Evolutionary conservation across 2,113 vertebrate genomes (phyloP), one percentile per base, ranked within the genome.

Genomic region (Galeopterus variegatus): DNA sequence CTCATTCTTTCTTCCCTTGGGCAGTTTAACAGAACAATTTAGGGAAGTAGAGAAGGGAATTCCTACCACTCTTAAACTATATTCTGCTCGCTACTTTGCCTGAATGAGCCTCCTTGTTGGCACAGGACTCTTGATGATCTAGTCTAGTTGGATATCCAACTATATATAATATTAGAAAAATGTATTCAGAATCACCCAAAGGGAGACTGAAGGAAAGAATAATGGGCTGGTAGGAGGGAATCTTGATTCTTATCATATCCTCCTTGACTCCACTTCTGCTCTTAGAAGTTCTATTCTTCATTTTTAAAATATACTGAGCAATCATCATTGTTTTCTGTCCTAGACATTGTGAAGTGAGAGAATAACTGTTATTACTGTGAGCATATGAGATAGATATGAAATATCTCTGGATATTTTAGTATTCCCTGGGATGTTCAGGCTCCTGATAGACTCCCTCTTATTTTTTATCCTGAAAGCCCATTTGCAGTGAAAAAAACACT

Each of bases 261-360:
- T 95, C 81, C 18, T 96, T 93, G 72, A 95, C 50, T 87, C 54
- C 45, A 9, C 82, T 76, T 92, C 45, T 94, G 72, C 56, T 89
- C 75, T 94, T 72, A 76, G n/a, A 94, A 96, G 28, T 93, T 84
- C 48, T 81, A 0, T 48, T 95, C 56, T 95, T 95, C 73, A 33
- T 82, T 45, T 76, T 69, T 96, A 58, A 93, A 94, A 65, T 83
- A 26, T 56, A 15, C 12, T 31, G 50, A 82, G 58, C 36, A 54
- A 15, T 93, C 24, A 87, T 86, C n/a, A 91, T 67, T 88, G 48
- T 85, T 84, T 97, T 48, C 90, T 91, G 7, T 50, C 69, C 26
- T 91, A 86, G n/a, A 58, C 19, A 10, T 26, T 96, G 8, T 89
- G 36, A 92, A 89, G 50, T 85, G 65, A 96, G 45, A 67, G 52